Evolutionary conservation across 2,113 vertebrate species (phyloP), one percentile per base, ranked within the genome.

Genomic region (Typhlomys cinereus): DNA sequence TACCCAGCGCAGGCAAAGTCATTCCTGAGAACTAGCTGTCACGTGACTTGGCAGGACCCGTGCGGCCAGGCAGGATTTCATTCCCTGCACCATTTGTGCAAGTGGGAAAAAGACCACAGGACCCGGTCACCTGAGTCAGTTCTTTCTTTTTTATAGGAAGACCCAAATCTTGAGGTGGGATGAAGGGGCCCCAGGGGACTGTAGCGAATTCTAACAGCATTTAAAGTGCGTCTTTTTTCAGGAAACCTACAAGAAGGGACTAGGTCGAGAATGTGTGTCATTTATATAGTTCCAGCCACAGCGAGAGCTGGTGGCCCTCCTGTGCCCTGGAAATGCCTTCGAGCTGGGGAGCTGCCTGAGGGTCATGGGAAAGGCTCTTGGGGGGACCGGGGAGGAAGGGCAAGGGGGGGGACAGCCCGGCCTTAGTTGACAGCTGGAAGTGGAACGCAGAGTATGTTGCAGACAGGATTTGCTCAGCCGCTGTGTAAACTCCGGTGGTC

Each of bases 21-120:
- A 88, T 91, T 97, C 93, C 95, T 7, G 10, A 91, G 95, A 90
- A 94, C 57, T 39, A 50, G 61, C 85, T 44, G 39, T 94, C 95
- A 82, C 6, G 0, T 91, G 95, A 67, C 88, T 84, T 52, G 85
- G 74, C 85, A 44, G 67, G 89, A 91, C 46, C 66, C 0, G n/a
- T 18, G 57, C 75, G 80, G 20, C 74, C 41, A 0, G 31, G 34
- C 82, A n/a, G 41, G 74, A 69, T 82, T 74, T 48, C 57, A n/a
- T 85, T 34, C 46, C 48, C n/a, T 4, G 18, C 18, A 39, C 46
- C 39, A 15, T 67, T 83, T 61, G 39, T 39, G 14, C 80, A 48
- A 64, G 11, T 9, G 8, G 34, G 57, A 71, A 52, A n/a, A 85
- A 64, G 69, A 57, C 83, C 44, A 2, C 5, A 5, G 66, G 52